A percentile compares a stretch with the other conserved stretches of the same genome.
phyloP scores from a whole-genome alignment of 2,113 vertebrate genomes.

The Bos indicus region DNA sequence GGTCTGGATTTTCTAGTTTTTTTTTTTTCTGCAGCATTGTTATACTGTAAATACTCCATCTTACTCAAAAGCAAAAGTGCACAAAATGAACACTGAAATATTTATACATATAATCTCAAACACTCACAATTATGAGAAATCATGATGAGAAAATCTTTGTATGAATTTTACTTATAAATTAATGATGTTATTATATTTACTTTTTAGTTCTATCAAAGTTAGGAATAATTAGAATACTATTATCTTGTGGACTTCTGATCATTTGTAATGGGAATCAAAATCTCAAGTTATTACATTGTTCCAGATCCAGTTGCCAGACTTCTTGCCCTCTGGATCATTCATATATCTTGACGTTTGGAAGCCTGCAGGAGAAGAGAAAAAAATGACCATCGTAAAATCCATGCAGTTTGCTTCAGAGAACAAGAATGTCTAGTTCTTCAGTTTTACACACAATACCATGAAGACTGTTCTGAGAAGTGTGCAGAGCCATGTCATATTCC shows the following conservation, averaged over 20 bases:
- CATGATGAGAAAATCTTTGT: not conserved
- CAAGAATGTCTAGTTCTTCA: not conserved
- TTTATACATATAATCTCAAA: not conserved
- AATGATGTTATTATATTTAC: not conserved
- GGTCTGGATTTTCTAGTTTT: not conserved
- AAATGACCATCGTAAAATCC: not conserved
- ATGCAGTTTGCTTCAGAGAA: not conserved
- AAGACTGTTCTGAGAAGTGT: not conserved
- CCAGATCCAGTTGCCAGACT: not conserved
- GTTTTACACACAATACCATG: not conserved
- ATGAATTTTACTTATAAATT: not conserved
- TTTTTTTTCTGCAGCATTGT: not conserved
- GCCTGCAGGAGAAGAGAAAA: not conserved
- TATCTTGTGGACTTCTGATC: not conserved
- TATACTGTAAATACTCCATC: not conserved
- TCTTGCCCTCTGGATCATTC: not conserved
- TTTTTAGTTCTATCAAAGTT: not conserved
- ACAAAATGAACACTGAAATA: not conserved
- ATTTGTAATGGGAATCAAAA: not conserved
- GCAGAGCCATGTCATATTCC: not conserved
- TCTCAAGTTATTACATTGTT: not conserved
- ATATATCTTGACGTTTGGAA: not conserved
- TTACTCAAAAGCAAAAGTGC: not conserved
- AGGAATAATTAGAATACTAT: not conserved
- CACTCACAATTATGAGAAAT: not conserved